Evolutionary conservation across 2,888 invertebrate genomes (phyloP), one percentile per base, ranked within the genome.

Genomic region (Schizotus pectinicornis): DNA sequence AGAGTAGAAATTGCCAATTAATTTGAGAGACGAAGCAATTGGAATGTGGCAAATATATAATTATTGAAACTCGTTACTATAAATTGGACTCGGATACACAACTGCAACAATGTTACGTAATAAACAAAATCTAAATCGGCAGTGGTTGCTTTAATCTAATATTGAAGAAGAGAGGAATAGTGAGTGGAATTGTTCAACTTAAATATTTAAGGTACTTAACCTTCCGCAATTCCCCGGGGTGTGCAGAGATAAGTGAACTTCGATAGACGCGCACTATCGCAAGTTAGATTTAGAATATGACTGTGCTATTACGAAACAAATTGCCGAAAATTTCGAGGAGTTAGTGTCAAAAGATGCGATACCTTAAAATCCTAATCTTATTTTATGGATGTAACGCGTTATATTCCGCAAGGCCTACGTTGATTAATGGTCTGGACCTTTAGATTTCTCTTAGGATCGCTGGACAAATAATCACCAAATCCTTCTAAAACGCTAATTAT

Each of bases 401-500:
- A 52, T 43, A 57, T 37, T 52, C 52, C 34, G 48, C 52, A 57
- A 30, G 46, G 13, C 45, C 48, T 39, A 39, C 33, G 49, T 45
- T 59, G 58, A 53, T 59, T 59, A 59, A 59, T 59, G 41, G 57
- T 43, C 36, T 43, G 38, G 54, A 38, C 58, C 54, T 43, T 34
- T 42, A 53, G 49, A 49, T 53, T 58, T 52, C 57, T 57, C 51
- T 39, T 11, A 57, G 51, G 47, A 57, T 57, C 46, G 42, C 52
- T 52, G 51, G 57, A 58, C 57, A 58, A 58, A 58, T 53, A 52
- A 57, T 47, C 57, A 57, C 34, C 43, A 58, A 36, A 53, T 41
- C 58, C 48, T 53, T 53, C 53, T 11, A 58, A 58, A 54, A 59
- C 53, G 45, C 49, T 52, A 59, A 59, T 59, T 59, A 59, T 49